These are phyloP conservation scores for Cydia splendana DNA, from an alignment of 1,140 invertebrate genomes.

Conservation along the genomic window DNA sequence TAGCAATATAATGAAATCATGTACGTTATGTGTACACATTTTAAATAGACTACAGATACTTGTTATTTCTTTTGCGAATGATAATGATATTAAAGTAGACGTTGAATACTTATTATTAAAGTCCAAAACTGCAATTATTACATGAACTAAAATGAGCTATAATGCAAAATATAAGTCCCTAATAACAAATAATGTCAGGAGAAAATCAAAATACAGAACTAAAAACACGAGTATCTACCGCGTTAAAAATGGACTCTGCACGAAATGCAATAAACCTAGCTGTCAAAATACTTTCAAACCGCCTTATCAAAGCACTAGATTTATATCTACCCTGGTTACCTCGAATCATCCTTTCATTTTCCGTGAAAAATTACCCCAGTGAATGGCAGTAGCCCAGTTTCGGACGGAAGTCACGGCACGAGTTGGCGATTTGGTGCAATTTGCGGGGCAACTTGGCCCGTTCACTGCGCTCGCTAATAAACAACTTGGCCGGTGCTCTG, in stretches of 20 bases:
- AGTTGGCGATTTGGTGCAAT: conserved; percentile 64
- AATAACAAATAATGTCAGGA: too few relatives aligned
- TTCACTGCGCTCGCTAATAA: conserved; percentile 60
- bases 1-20: conserved; percentile 1
- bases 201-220: not conserved
- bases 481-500: conserved; percentile 50
- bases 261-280: not conserved
- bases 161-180: too few relatives aligned
- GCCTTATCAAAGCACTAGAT: not conserved
- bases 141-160: too few relatives aligned
- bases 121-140: too few relatives aligned
- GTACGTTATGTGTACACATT: not conserved
- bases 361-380: conserved; percentile 59
- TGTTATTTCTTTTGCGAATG: not conserved
- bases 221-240: not conserved
- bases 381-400: conserved; percentile 55
- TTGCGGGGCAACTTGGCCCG: conserved; percentile 43
- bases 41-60: too few relatives aligned
- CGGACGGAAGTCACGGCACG: conserved; percentile 58
- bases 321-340: not conserved
- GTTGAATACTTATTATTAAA: too few relatives aligned
- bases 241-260: not conserved
- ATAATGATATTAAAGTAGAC: not conserved
- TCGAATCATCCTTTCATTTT: conserved; percentile 37
- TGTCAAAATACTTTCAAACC: not conserved